phyloP scores from a whole-genome alignment of 2,888 invertebrate genomes.

The Mylabris sibirica region DNA sequence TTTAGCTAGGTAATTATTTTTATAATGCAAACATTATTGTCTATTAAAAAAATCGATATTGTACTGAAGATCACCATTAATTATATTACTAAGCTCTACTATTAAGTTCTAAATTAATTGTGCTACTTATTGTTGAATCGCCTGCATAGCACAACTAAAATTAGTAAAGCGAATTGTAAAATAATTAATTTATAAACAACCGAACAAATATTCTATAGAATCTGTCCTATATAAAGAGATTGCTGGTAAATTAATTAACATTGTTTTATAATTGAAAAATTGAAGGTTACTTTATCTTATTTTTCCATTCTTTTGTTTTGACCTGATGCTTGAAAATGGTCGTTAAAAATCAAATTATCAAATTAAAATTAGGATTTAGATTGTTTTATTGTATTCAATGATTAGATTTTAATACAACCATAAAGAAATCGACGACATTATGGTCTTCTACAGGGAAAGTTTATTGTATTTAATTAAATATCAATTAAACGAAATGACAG shows the following conservation, averaged over 20 bases:
- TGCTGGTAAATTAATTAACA: not conserved
- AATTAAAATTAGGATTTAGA: too few relatives aligned
- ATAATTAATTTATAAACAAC: not conserved
- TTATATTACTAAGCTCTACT: not conserved
- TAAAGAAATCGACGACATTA: not conserved
- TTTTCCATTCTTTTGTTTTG: too few relatives aligned
- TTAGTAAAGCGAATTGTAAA: not conserved
- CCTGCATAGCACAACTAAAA: not conserved
- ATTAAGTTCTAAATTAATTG: constrained; percentile 5
- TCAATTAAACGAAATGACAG: not conserved
- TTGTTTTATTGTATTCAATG: not conserved
- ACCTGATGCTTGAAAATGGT: too few relatives aligned
- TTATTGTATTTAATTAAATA: not conserved
- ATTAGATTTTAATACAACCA: not conserved
- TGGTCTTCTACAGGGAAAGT: not conserved
- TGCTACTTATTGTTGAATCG: not conserved
- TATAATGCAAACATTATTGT: not conserved
- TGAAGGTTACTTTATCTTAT: too few relatives aligned
- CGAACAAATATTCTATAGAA: not conserved
- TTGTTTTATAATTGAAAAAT: not conserved
- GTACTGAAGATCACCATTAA: not conserved
- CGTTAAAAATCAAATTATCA: too few relatives aligned
- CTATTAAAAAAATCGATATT: not conserved
- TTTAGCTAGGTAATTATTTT: too few relatives aligned
- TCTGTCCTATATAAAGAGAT: not conserved